Base-by-base conservation (phyloP, 2,888 invertebrate species). In the Uloborus plumipes region DNA sequence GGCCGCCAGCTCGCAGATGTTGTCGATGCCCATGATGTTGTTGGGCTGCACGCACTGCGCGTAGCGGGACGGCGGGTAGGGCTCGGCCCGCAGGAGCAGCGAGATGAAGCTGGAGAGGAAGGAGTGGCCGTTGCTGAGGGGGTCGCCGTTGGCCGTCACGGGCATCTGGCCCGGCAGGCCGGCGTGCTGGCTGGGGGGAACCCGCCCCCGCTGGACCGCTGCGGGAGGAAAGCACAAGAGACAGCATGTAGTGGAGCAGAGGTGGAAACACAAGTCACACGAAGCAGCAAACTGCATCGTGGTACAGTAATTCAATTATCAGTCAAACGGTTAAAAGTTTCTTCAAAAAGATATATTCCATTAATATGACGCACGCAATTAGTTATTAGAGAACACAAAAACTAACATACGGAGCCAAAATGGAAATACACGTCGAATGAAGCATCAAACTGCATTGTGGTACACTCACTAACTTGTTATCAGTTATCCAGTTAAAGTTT, bases 1-100 rank as follows among this genome's bases (percentile, higher is more conserved):
- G 78, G 98, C 98, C 55, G 98, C 98, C 88, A 98, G 91, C 90
- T 98, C 98, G 91, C 98, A 98, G 89, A 98, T 98, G 91, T 96
- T 97, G 91, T 99, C 98, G 89, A 98, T 98, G 87, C 97, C 97
- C 97, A 98, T 97, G 86, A 98, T 96, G 90, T 97, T 97, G 90
- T 96, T 96, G 81, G 95, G 85, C 26, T 85, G 85, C 92, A 97
- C 95, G 91, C 95, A 97, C 91, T 97, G 97, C 86, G 96, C 96
- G 90, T 97, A 97, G 88, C 97, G 92, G 87, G 96, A 94, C 86
- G 97, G 96, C 75, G 98, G 96, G 90, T 98, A 98, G 58, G 98
- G 98, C 90, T 99, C 98, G 84, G 98, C 98, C 88, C 98, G 92
- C 86, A 98, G 92, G 86, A 98, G 92, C 90, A 98, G 92, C 86